Evolutionary conservation across 2,888 invertebrate species (phyloP).

Genomic region (Resseliella maxima): DNA sequence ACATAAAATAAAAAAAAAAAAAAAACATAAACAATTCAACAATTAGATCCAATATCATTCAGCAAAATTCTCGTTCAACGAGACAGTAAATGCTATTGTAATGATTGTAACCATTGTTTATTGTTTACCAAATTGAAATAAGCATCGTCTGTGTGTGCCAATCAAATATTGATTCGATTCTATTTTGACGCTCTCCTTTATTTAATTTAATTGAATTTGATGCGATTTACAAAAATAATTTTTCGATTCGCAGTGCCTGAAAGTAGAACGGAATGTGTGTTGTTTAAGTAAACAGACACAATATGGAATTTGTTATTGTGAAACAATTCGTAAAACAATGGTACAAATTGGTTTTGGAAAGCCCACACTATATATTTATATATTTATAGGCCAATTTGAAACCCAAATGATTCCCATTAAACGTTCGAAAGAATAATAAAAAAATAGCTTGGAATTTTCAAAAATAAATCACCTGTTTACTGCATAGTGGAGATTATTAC

Average conservation of each 20-base stretch:
- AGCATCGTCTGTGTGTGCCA: constrained; percentile 20
- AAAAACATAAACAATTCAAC: neutral
- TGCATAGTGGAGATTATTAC: no score
- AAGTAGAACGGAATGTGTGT: neutral
- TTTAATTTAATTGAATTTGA: neutral
- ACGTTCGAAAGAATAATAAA: neutral
- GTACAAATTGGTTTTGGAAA: neutral
- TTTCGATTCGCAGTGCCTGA: neutral
- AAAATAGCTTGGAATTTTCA: no score
- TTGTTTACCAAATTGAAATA: neutral
- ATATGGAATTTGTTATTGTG: neutral
- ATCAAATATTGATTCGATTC: constrained; percentile 21
- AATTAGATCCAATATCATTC: neutral
- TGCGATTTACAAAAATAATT: neutral
- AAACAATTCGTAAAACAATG: neutral
- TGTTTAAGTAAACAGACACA: neutral
- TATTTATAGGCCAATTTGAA: neutral
- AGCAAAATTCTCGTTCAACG: neutral
- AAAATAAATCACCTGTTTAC: no score
- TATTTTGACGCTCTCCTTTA: neutral
- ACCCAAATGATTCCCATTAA: neutral
- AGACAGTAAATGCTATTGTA: constrained; percentile 7
- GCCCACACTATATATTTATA: neutral
- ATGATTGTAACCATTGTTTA: neutral
- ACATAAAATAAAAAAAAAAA: neutral